phyloP scores from a whole-genome alignment of 2,888 invertebrate genomes.

The Diplazon laetatorius region DNA sequence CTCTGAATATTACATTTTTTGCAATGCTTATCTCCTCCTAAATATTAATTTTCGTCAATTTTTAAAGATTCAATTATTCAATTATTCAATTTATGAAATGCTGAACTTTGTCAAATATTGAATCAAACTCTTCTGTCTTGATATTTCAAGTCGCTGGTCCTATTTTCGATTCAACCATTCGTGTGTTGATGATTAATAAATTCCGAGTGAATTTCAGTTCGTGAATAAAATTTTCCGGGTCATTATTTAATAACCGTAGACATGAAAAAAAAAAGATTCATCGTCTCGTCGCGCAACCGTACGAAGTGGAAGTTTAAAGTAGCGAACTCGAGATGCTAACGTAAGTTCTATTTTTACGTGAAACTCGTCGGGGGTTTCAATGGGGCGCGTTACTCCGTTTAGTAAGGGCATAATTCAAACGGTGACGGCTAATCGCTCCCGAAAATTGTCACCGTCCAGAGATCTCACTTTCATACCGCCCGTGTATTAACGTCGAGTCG shows the following conservation, averaged over 20 bases:
- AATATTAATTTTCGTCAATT: too few relatives aligned
- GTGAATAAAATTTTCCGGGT: not conserved
- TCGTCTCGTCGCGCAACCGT: not conserved
- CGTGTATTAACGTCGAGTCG: not conserved
- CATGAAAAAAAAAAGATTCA: constrained; percentile 2
- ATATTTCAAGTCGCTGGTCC: too few relatives aligned
- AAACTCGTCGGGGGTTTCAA: constrained; percentile 74
- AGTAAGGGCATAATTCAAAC: constrained; percentile 80
- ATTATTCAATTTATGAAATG: too few relatives aligned
- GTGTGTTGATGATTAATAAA: not conserved
- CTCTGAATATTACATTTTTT: too few relatives aligned
- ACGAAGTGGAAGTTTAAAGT: constrained; percentile 1
- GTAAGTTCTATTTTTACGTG: constrained; percentile 78
- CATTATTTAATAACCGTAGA: not conserved
- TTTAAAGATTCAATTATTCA: too few relatives aligned
- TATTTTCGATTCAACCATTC: too few relatives aligned
- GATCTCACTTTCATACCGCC: constrained; percentile 71
- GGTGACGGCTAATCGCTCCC: constrained; percentile 81
- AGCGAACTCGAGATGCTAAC: constrained; percentile 49
- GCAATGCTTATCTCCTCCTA: too few relatives aligned
- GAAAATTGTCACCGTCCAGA: constrained; percentile 80
- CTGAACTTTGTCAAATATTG: too few relatives aligned
- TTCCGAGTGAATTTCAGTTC: not conserved
- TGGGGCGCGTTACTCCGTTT: constrained; percentile 78
- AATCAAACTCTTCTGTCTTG: too few relatives aligned